phyloP scores from a whole-genome alignment of 2,888 invertebrate genomes.

The Adineta ricciae region DNA sequence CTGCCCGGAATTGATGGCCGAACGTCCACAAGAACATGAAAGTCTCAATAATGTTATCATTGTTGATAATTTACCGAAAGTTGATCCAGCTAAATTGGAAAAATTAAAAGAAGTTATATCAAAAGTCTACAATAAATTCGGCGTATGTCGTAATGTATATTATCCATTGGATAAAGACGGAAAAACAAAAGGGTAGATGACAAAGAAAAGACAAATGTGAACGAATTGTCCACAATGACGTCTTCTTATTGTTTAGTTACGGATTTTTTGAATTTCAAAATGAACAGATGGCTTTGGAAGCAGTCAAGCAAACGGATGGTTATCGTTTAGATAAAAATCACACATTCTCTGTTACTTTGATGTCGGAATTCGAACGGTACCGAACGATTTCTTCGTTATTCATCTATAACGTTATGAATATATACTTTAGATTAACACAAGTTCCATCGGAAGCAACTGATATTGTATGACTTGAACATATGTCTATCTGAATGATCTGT shows the following conservation, averaged over 20 bases:
- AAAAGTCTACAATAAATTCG: slow-evolving; percentile 29
- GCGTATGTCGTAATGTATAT: slow-evolving; percentile 26
- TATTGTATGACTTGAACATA: no score
- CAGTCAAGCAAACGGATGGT: slow-evolving; percentile 75
- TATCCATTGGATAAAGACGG: slow-evolving; percentile 30
- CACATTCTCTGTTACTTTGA: slow-evolving; percentile 80
- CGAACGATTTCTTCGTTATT: not conserved
- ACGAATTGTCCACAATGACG: no score
- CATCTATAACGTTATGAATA: not conserved
- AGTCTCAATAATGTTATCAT: slow-evolving; percentile 23
- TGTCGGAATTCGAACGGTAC: slow-evolving; percentile 84
- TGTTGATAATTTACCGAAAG: slow-evolving; percentile 32
- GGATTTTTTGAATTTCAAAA: slow-evolving; percentile 31
- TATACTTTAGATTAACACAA: not conserved
- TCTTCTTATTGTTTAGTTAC: not conserved
- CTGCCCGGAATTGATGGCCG: slow-evolving; percentile 28
- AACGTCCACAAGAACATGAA: slow-evolving; percentile 25
- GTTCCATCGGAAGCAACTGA: not conserved
- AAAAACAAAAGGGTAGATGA: slow-evolving; percentile 27
- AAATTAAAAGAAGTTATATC: slow-evolving; percentile 28
- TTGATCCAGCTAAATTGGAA: slow-evolving; percentile 27
- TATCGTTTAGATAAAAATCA: slow-evolving; percentile 90
- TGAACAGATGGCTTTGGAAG: slow-evolving; percentile 66
- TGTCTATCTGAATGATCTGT: slow-evolving; percentile 34
- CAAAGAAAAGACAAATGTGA: not conserved